These are phyloP conservation scores for Salvelinus namaycush DNA, from an alignment of 2,113 vertebrate genomes.

Conservation along the genomic window DNA sequence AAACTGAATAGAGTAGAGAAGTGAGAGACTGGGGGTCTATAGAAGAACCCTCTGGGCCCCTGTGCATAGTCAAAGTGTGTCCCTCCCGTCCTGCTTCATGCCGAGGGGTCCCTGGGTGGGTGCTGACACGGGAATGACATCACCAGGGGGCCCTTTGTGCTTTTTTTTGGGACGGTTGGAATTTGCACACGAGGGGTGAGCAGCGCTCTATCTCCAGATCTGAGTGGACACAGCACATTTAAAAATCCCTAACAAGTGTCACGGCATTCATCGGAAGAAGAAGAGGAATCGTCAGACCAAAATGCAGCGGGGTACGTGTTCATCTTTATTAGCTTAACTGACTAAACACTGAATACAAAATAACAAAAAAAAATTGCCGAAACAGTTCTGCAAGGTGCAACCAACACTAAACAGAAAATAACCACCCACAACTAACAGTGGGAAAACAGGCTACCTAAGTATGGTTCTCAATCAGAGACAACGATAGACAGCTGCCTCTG, in stretches of 20 bases:
- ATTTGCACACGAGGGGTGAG: constrained; percentile 70
- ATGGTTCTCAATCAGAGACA: too few relatives aligned
- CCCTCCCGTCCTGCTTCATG: constrained; percentile 33
- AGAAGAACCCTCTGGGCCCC: neutral
- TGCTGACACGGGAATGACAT: constrained; percentile 74
- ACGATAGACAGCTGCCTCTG: too few relatives aligned
- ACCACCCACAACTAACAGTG: too few relatives aligned
- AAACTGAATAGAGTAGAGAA: constrained; percentile 3
- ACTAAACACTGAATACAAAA: too few relatives aligned
- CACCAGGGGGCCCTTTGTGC: constrained; percentile 66
- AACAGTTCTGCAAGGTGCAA: too few relatives aligned
- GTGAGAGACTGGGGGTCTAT: neutral
- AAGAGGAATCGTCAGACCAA: too few relatives aligned
- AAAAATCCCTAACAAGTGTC: constrained; percentile 74
- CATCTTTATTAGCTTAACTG: too few relatives aligned
- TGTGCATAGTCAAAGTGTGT: constrained; percentile 42
- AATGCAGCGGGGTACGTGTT: too few relatives aligned
- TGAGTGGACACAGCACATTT: constrained; percentile 78
- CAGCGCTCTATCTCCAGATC: constrained; percentile 71
- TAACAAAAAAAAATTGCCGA: too few relatives aligned
- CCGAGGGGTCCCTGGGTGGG: constrained; percentile 27
- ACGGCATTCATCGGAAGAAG: too few relatives aligned
- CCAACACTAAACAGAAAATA: too few relatives aligned
- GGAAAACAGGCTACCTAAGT: too few relatives aligned
- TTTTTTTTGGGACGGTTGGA: constrained; percentile 66